Evolutionary conservation across 2,113 vertebrate species (phyloP).

Genomic region (Ranitomeya imitator): DNA sequence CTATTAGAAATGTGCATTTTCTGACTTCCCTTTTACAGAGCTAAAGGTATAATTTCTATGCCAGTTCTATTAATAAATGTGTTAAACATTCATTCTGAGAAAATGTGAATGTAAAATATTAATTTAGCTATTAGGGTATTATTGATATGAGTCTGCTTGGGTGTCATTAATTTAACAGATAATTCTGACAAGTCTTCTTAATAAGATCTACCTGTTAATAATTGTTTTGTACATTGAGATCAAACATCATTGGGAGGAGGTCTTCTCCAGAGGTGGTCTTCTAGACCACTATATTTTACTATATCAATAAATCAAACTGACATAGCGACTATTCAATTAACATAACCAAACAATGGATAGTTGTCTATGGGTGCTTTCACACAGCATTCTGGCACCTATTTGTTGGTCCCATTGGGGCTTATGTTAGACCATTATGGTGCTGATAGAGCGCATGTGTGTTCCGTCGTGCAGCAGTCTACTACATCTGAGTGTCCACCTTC

Average conservation of each 20-base stretch:
- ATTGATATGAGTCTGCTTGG: background rate
- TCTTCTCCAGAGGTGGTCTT: too few relatives aligned
- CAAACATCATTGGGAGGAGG: background rate
- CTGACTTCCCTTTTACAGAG: background rate
- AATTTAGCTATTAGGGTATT: conserved; percentile 29
- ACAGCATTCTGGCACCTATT: too few relatives aligned
- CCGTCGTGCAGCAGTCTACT: too few relatives aligned
- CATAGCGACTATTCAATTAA: too few relatives aligned
- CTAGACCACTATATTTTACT: too few relatives aligned
- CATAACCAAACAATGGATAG: too few relatives aligned
- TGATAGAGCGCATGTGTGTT: too few relatives aligned
- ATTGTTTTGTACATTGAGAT: background rate
- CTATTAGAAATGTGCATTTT: conserved; percentile 19
- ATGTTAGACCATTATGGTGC: too few relatives aligned
- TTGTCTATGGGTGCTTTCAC: too few relatives aligned
- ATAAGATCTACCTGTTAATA: background rate
- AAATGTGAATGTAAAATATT: conserved; percentile 50
- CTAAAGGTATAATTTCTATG: conserved; percentile 33
- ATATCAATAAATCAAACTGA: too few relatives aligned
- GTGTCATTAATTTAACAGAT: conserved; percentile 9
- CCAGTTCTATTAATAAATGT: conserved; percentile 45
- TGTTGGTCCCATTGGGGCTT: too few relatives aligned
- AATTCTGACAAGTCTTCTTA: conserved; percentile 2
- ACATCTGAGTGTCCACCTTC: too few relatives aligned
- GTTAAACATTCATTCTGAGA: conserved; percentile 38